Evolutionary conservation across 1,140 invertebrate genomes (phyloP), one percentile per base, ranked within the genome.

Genomic region (Chironomus tepperi): DNA sequence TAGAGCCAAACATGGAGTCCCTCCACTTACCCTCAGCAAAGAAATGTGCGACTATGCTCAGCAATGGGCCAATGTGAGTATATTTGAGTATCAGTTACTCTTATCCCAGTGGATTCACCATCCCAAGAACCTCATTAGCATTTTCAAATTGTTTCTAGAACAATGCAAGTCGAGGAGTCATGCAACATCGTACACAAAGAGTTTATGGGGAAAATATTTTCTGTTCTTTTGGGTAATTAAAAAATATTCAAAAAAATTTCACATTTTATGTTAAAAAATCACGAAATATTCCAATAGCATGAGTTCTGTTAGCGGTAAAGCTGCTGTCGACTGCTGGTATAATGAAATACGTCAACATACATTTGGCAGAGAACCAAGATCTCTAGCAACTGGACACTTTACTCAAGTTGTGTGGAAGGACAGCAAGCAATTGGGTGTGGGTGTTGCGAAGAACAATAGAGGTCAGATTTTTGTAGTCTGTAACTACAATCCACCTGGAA

Each of bases 401-500:
- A 89, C 89, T 0, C 89, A 90, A 83, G 85, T 91, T 2, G 84
- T 93, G 2, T 94, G 93, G 93, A 89, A 88, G 77, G 83, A 82
- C 1, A 87, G 86, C 1, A 86, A 80, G 43, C 86, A 91, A 77
- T 79, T 94, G 77, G 93, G 93, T 1, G 88, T 93, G 8, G 92
- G 90, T 3, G 84, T 88, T 5, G 88, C 89, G 0, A 86, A 86
- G 77, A 86, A 81, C 64, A 76, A 77, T 57, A 80, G 78, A 74
- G n/a, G 86, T 80, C 75, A 86, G 82, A 74, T 86, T 84, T 76
- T 85, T 43, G 86, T 92, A 1, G 90, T 92, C 1, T 88, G 88
- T 7, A 90, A 91, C 80, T 92, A 92, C 77, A 84, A 86, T 82
- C 90, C 91, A 9, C 83, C 89, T n/a, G 91, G 91, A 43, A 93